A percentile compares a stretch with the other conserved stretches of the same genome.
Evolutionary conservation across 2,888 invertebrate genomes (phyloP).

Genomic region (Parthenolecanium corni): DNA sequence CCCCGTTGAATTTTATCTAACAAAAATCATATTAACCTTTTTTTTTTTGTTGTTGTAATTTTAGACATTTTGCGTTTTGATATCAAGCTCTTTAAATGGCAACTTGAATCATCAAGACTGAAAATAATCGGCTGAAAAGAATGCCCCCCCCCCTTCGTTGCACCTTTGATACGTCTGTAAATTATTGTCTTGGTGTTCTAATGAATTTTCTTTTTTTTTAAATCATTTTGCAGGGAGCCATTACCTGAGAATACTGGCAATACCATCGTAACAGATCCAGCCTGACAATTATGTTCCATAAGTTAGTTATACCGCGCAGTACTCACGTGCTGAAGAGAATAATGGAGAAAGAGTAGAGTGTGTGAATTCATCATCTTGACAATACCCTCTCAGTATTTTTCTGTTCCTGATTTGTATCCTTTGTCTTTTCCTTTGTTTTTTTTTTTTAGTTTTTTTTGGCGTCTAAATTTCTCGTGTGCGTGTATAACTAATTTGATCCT

Average conservation of each 20-base stretch:
- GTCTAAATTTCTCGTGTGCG: not conserved
- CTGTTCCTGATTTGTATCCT: not conserved
- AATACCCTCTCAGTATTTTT: slow-evolving; percentile 7
- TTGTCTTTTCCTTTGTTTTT: not conserved
- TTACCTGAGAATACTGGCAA: not conserved
- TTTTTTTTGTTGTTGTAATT: too few relatives aligned
- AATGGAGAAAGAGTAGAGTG: not conserved
- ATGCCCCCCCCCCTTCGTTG: too few relatives aligned
- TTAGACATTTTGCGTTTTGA: too few relatives aligned
- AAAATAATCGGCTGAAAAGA: too few relatives aligned
- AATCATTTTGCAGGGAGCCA: slow-evolving; percentile 8
- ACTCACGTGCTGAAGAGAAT: not conserved
- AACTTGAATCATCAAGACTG: too few relatives aligned
- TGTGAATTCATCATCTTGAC: not conserved
- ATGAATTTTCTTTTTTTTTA: too few relatives aligned
- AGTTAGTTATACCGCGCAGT: slow-evolving; percentile 14
- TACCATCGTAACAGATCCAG: slow-evolving; percentile 5
- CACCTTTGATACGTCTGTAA: too few relatives aligned
- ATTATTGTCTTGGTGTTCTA: too few relatives aligned
- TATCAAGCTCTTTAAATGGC: too few relatives aligned
- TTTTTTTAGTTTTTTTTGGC: too few relatives aligned
- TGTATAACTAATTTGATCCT: not conserved
- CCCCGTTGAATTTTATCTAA: too few relatives aligned
- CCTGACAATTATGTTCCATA: slow-evolving; percentile 24
- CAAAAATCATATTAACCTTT: too few relatives aligned